Evolutionary conservation across 2,888 invertebrate genomes (phyloP).

Genomic region (Falcaria lacertinaria): DNA sequence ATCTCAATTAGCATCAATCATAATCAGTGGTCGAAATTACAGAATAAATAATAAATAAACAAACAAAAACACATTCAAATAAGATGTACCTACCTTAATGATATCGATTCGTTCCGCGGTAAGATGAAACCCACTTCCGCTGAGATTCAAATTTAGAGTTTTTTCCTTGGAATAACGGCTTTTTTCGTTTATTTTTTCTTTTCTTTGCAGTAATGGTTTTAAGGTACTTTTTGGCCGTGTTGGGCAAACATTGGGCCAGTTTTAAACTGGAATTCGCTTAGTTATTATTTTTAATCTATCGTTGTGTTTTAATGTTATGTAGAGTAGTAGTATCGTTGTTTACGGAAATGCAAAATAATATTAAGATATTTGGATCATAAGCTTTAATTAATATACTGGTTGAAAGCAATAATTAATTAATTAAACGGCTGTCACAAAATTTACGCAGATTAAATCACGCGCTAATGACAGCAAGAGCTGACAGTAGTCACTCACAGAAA

Average conservation of each 20-base stretch:
- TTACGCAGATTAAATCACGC: no score
- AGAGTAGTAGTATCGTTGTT: no score
- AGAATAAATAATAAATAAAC: not conserved
- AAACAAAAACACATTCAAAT: not conserved
- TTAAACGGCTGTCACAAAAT: no score
- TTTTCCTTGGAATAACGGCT: not conserved
- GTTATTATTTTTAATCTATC: no score
- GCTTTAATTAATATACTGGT: no score
- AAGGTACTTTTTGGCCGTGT: not conserved
- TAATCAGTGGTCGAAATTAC: not conserved
- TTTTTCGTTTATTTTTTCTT: conserved; percentile 36
- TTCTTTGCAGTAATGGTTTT: conserved; percentile 22
- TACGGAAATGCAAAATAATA: no score
- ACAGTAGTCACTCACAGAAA: no score
- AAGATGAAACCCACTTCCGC: conserved; percentile 58
- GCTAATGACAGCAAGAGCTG: no score
- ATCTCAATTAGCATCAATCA: not conserved
- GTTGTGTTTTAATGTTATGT: no score
- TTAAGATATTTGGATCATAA: no score
- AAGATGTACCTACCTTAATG: conserved; percentile 39
- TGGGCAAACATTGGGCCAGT: not conserved
- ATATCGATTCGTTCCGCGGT: conserved; percentile 68
- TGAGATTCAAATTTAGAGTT: conserved; percentile 63
- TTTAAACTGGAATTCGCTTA: no score
- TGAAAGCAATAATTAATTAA: no score